Percentiles rank a stretch among this genome's conserved stretches.
These are phyloP conservation scores for Timema cristinae DNA, from an alignment of 2,888 invertebrate genomes.

Conservation along the genomic window DNA sequence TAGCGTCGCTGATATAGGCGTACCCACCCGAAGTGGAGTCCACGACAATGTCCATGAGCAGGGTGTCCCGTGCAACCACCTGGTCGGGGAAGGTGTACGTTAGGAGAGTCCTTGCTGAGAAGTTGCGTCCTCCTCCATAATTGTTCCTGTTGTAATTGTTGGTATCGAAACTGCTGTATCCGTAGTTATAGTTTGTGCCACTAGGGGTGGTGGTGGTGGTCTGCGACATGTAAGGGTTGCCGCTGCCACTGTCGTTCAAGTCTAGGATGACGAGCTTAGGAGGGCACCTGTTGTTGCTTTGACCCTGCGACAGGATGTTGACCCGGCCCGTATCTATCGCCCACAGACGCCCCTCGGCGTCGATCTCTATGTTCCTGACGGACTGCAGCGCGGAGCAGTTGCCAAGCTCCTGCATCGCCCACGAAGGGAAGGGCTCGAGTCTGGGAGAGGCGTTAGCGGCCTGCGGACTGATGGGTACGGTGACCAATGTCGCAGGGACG, in stretches of 20 bases:
- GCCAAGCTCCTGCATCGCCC: slow-evolving; percentile 62
- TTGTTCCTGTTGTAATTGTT: background rate
- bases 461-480: slow-evolving; percentile 60
- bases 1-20: slow-evolving; percentile 32
- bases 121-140: background rate
- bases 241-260: slow-evolving; percentile 44
- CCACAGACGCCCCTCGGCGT: slow-evolving; percentile 65
- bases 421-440: slow-evolving; percentile 68
- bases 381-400: slow-evolving; percentile 68
- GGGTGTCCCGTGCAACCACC: slow-evolving; percentile 56
- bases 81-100: slow-evolving; percentile 60
- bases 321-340: slow-evolving; percentile 65
- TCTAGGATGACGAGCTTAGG: slow-evolving; percentile 67
- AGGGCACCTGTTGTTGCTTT: slow-evolving; percentile 49
- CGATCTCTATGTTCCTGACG: slow-evolving; percentile 71
- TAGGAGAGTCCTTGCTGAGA: slow-evolving; percentile 46
- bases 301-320: slow-evolving; percentile 51
- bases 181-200: background rate
- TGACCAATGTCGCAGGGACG: slow-evolving; percentile 69
- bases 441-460: slow-evolving; percentile 59
- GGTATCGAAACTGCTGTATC: background rate
- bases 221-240: slow-evolving; percentile 35
- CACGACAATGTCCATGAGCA: slow-evolving; percentile 68
- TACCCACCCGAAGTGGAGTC: slow-evolving; percentile 60
- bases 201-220: slow-evolving; percentile 4